Conservation (phyloP, 2,888 invertebrate species). For the Hoplodrina blanda region DNA sequence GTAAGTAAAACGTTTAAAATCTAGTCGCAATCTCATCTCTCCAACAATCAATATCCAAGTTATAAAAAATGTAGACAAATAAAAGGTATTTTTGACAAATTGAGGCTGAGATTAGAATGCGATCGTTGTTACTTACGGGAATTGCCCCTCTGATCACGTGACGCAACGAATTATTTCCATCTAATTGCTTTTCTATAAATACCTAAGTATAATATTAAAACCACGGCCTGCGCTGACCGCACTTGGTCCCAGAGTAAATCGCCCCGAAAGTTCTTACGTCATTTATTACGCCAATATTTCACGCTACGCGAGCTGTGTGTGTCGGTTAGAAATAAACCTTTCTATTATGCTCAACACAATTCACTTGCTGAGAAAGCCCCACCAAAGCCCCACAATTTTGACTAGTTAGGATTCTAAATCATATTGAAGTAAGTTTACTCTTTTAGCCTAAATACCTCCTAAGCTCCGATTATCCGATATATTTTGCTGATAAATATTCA, state of each 20-base stretch:
- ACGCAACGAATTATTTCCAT: conserved; percentile 18
- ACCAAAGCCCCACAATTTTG: not conserved
- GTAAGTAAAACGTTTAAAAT: too few species aligned
- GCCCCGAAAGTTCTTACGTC: conserved; percentile 10
- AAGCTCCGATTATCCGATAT: not conserved
- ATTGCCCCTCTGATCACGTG: not conserved
- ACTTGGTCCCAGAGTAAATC: not conserved
- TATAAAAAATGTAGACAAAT: too few species aligned
- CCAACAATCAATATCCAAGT: too few species aligned
- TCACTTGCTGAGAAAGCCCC: not conserved
- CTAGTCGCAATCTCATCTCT: too few species aligned
- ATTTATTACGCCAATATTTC: not conserved
- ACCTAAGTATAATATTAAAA: conserved; percentile 10
- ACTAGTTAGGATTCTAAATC: not conserved
- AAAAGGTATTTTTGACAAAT: too few species aligned
- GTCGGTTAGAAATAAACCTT: conserved; percentile 1
- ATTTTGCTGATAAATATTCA: not conserved
- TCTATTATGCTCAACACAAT: conserved; percentile 1
- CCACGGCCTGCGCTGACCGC: conserved; percentile 6
- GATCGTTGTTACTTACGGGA: too few species aligned
- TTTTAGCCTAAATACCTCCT: not conserved
- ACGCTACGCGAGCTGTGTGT: not conserved
- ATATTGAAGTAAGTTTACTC: not conserved
- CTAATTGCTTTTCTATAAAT: conserved; percentile 22
- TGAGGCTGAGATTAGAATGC: too few species aligned